Base-by-base conservation (phyloP, 2,113 vertebrate species). In the Chlamydotis undulata region DNA sequence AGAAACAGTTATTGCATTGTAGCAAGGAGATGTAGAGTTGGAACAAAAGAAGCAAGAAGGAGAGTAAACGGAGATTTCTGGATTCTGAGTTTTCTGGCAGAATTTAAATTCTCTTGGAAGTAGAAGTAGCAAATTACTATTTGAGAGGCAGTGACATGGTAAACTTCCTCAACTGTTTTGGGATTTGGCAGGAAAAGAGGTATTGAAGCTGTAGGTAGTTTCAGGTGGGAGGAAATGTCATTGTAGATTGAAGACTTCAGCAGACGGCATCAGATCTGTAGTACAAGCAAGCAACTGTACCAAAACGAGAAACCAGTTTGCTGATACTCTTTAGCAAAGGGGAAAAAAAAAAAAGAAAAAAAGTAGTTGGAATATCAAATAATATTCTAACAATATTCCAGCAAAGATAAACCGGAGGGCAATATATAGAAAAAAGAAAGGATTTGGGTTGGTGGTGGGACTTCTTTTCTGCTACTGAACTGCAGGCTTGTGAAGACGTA, bases 11-110 rank as follows among this genome's bases (percentile, higher is more conserved):
- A 19, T 84, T 65, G 19, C 19, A 18, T 14, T 50, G 15, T 7
- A 60, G 9, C 0, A 0, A 86, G 37, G 26, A 89, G 18, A 25
- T 47, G 7, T 9, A 52, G n/a, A 69, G 17, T 26, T 0, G 0
- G n/a, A 60, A 55, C 15, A 74, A 60, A 89, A 52, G 35, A 64
- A 87, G 7, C 10, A 79, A 70, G 29, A 52, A 70, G 10, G 12
- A 64, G 15, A 68, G 3, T 33, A 65, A 82, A 56, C 82, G 14
- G 22, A 91, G 8, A 21, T 65, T 43, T 71, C 39, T 71, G 6
- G 16, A 33, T 83, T 77, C n/a, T n/a, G 15, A 63, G 14, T 82
- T 89, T 92, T 88, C 33, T 23, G 22, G 3, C 9, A 73, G n/a
- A 80, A 35, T 53, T 69, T 82, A 18, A 88, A 76, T 64, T 45